Base-by-base conservation (phyloP, 1,140 invertebrate genomes). In the Cydia strobilella region DNA sequence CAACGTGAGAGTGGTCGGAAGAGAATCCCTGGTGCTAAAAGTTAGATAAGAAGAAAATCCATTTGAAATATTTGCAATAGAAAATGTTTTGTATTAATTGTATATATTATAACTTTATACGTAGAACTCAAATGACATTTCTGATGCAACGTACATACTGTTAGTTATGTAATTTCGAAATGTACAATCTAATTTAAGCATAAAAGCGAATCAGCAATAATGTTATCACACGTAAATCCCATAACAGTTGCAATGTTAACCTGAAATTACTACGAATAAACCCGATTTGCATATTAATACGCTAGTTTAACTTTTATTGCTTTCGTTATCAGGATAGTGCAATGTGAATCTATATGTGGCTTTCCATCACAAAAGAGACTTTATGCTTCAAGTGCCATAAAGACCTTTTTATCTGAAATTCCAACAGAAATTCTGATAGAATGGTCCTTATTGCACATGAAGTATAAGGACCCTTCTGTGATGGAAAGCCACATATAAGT, bases 1-100 rank as follows among this genome's bases (percentile, higher is more conserved):
- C 48, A 77, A 63, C 23, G 51, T 85, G 5, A 74, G 77, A 18
- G 75, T 91, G 9, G 73, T 65, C 6, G 85, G 76, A 27, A 77
- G 65, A 23, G 90, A 91, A 82, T 76, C 87, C 15, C 78, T 91
- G 51, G 88, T 91, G 10, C 76, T 91, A 0, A 88, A 86, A 81
- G 77, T 87, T 51, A 39, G 3, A 18, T 18, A 69, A 69, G 9
- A 23, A 59, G 54, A 23, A 54, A 54, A 59, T 23, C 1, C 15
- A 23, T 10, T 54, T 20, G 0, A 59, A 59, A 23, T 12, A 1
- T 10, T 59, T 59, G 54, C 7, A 15, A 45, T 15, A 2, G 5
- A 15, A 45, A 13, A 42, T 2, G 12, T 42, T 42, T 42, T 42
- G 42, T 13, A 42, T 42, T 12, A 1, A 12, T 13, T 13, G 13